phyloP scores from a whole-genome alignment of 2,888 invertebrate genomes.

The Hedya salicella region DNA sequence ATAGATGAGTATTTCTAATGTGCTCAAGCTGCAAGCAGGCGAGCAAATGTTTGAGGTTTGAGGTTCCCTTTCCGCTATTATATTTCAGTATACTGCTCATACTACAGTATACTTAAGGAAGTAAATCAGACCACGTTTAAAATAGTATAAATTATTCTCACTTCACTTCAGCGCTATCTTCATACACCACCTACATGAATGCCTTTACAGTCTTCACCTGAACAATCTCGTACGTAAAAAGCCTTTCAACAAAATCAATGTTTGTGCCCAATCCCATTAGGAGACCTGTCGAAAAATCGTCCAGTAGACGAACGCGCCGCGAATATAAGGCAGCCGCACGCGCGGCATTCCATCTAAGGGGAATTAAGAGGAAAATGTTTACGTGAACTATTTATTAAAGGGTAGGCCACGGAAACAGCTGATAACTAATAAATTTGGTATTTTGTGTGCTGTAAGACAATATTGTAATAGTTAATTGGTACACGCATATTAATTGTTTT shows the following conservation, averaged over 20 bases:
- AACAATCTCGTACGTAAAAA: conserved; percentile 16
- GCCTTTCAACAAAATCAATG: conserved; percentile 41
- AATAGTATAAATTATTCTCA: too few species aligned
- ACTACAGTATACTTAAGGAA: too few species aligned
- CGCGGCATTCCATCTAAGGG: conserved; percentile 34
- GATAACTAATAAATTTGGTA: background rate
- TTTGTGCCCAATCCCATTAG: conserved; percentile 41
- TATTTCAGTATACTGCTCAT: too few species aligned
- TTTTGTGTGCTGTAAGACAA: too few species aligned
- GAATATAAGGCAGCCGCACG: conserved; percentile 32
- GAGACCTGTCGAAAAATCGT: conserved; percentile 26
- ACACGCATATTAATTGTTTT: too few species aligned
- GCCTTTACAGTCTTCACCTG: background rate
- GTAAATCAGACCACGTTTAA: too few species aligned
- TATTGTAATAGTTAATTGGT: too few species aligned
- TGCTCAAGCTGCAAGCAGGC: too few species aligned
- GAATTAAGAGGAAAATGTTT: conserved; percentile 44
- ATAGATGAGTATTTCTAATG: too few species aligned
- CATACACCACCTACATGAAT: background rate
- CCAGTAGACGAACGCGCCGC: conserved; percentile 24
- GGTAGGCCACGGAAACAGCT: conserved; percentile 22
- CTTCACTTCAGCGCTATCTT: background rate
- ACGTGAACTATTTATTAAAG: conserved; percentile 43
- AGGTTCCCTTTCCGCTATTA: too few species aligned
- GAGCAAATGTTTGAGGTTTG: too few species aligned